These are phyloP conservation scores for Augochlora pura DNA, from an alignment of 1,140 invertebrate genomes.

Conservation along the genomic window DNA sequence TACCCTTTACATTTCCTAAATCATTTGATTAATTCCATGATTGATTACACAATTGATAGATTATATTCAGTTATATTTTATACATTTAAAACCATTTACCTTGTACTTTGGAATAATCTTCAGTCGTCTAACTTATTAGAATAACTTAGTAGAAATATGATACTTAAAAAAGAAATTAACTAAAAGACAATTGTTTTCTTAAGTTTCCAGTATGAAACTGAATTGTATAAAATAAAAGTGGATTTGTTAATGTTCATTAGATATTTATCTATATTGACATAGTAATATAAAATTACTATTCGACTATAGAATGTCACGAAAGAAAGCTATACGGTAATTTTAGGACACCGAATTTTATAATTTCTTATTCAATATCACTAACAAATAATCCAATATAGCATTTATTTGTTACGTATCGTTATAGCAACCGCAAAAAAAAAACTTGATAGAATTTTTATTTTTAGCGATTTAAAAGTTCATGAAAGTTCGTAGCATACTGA, in stretches of 20 bases:
- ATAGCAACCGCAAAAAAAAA: too few relatives aligned
- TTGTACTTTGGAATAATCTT: not conserved
- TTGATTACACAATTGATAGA: not conserved
- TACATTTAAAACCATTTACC: not conserved
- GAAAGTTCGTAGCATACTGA: not conserved
- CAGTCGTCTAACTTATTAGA: not conserved
- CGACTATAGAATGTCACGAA: not conserved
- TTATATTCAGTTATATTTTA: not conserved
- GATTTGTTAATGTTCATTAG: not conserved
- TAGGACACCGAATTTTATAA: conserved; percentile 33
- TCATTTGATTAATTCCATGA: not conserved
- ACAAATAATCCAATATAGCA: not conserved
- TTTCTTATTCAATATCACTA: conserved; percentile 4
- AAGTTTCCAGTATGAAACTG: too few relatives aligned
- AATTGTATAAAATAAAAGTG: too few relatives aligned
- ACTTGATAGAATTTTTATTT: too few relatives aligned
- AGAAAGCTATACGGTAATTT: conserved; percentile 8
- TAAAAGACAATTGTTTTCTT: too few relatives aligned
- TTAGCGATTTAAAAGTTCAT: too few relatives aligned
- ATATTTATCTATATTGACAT: too few relatives aligned
- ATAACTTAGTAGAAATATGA: not conserved
- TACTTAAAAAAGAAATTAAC: not conserved
- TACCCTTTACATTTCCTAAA: conserved; percentile 6
- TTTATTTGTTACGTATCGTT: not conserved
- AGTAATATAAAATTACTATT: not conserved